Evolutionary conservation across 2,888 invertebrate species (phyloP).

Genomic region (Volucella inanis): DNA sequence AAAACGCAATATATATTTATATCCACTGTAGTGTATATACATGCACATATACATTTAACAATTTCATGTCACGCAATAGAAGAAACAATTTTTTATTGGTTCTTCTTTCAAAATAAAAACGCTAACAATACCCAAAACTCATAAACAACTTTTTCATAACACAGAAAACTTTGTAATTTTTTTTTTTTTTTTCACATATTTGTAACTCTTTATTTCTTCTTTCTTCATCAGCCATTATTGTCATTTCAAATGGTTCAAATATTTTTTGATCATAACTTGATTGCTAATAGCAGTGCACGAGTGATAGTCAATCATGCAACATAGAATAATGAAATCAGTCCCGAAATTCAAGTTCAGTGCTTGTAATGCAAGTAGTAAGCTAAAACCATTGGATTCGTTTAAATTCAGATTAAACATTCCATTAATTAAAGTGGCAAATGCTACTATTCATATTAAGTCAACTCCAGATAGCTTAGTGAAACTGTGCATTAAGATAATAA

Average conservation of each 20-base stretch:
- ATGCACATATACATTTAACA: slow-evolving; percentile 13
- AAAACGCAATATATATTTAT: not conserved
- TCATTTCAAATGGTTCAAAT: no score
- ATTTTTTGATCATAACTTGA: no score
- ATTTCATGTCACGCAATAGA: slow-evolving; percentile 45
- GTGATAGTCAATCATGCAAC: no score
- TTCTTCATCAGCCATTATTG: no score
- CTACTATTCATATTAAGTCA: slow-evolving; percentile 77
- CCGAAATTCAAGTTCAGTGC: not conserved
- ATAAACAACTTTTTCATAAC: no score
- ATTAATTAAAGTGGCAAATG: slow-evolving; percentile 64
- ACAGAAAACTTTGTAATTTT: no score
- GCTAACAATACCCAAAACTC: no score
- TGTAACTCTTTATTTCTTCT: no score
- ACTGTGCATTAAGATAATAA: slow-evolving; percentile 80
- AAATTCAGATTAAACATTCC: slow-evolving; percentile 74
- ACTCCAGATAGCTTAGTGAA: slow-evolving; percentile 84
- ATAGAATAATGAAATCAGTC: no score
- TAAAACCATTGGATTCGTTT: slow-evolving; percentile 64
- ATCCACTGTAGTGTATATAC: slow-evolving; percentile 15
- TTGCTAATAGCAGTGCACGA: no score
- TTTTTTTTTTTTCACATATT: no score
- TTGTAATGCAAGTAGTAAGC: not conserved
- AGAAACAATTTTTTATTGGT: no score
- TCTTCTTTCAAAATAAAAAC: slow-evolving; percentile 22